phyloP scores from a whole-genome alignment of 2,888 invertebrate genomes.

The Chouioia cunea region DNA sequence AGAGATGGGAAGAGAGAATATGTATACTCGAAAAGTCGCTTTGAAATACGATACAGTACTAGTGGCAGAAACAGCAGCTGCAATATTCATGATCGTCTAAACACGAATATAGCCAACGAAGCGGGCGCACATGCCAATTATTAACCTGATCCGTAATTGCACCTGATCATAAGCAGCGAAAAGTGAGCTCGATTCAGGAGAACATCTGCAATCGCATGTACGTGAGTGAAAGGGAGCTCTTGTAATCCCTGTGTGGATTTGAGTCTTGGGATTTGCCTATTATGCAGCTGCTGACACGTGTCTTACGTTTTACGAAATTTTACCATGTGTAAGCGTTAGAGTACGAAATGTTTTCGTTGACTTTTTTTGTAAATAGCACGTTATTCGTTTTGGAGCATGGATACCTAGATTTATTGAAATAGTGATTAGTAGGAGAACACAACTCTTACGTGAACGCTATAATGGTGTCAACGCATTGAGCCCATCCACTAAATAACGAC shows the following conservation, averaged over 20 bases:
- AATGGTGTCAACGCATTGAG: too few relatives aligned
- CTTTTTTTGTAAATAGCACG: too few relatives aligned
- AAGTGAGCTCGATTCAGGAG: slow-evolving; percentile 53
- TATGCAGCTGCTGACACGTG: slow-evolving; percentile 27
- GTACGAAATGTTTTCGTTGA: too few relatives aligned
- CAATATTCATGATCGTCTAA: slow-evolving; percentile 1
- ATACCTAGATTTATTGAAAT: too few relatives aligned
- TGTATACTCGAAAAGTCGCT: slow-evolving; percentile 34
- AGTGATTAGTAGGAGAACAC: too few relatives aligned
- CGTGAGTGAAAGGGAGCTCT: slow-evolving; percentile 33
- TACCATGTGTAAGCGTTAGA: too few relatives aligned
- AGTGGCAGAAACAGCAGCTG: slow-evolving; percentile 13
- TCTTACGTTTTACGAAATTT: too few relatives aligned
- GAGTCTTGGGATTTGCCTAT: slow-evolving; percentile 56
- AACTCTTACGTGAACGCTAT: too few relatives aligned
- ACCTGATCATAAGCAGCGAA: slow-evolving; percentile 62
- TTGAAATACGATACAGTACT: slow-evolving; percentile 28
- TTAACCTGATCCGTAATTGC: slow-evolving; percentile 66
- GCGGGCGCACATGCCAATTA: slow-evolving; percentile 57
- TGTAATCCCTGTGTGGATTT: slow-evolving; percentile 58
- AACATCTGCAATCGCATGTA: slow-evolving; percentile 31
- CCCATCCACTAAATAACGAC: too few relatives aligned
- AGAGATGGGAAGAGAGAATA: too few relatives aligned
- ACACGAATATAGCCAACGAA: slow-evolving; percentile 51
- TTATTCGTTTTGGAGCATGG: too few relatives aligned